These are phyloP conservation scores for Clarias platycephalus DNA, from an alignment of 2,797 vertebrate genomes.

Conservation along the genomic window DNA sequence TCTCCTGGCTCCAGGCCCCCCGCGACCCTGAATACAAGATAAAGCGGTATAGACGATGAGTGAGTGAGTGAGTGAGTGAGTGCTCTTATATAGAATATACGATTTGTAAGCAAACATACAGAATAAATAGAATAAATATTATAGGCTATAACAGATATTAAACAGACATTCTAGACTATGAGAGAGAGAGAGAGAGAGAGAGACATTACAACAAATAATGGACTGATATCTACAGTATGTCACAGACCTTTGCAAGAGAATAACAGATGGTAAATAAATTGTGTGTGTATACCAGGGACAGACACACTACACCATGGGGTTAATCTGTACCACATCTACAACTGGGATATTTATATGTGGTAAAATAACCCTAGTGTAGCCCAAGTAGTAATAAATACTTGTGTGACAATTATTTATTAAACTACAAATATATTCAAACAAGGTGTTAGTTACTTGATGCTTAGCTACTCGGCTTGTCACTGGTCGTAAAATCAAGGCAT, in stretches of 20 bases:
- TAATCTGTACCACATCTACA: neutral
- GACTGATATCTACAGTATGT: neutral
- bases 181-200: neutral
- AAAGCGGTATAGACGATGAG: too few relatives aligned
- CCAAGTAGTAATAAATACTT: neutral
- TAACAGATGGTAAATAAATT: slow-evolving; percentile 11
- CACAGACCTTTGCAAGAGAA: neutral
- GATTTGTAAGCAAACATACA: neutral
- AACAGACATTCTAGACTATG: neutral
- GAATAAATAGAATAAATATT: neutral
- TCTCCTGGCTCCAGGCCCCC: too few relatives aligned
- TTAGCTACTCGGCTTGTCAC: neutral
- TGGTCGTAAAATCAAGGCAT: neutral
- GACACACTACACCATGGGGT: neutral
- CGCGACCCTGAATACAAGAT: too few relatives aligned
- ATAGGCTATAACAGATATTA: neutral
- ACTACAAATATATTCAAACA: neutral
- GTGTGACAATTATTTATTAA: neutral
- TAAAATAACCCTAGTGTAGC: neutral
- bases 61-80: neutral
- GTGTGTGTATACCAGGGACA: neutral
- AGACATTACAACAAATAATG: neutral
- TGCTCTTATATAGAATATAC: neutral
- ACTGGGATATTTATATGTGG: neutral
- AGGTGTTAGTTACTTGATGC: neutral